These are phyloP conservation scores for Rotaria macrura DNA, from an alignment of 2,888 invertebrate species.

Conservation along the genomic window DNA sequence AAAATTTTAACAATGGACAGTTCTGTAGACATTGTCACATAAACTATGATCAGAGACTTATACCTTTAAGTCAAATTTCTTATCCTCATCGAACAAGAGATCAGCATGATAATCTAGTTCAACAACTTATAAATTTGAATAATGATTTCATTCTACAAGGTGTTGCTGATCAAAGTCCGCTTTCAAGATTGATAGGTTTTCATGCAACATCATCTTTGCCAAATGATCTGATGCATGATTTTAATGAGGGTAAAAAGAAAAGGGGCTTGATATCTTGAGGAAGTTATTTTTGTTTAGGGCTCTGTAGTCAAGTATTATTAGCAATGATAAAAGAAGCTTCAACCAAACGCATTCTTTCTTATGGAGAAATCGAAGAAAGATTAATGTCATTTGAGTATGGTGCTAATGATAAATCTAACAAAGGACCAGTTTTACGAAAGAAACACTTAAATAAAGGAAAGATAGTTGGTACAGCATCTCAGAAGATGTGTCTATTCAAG, in stretches of 20 bases:
- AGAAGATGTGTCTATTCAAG: background rate
- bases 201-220: background rate
- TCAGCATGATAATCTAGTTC: background rate
- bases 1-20: background rate
- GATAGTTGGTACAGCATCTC: background rate
- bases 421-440: background rate
- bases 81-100: background rate
- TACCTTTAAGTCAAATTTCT: background rate
- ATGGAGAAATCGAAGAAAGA: background rate
- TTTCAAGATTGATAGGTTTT: background rate
- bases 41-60: background rate
- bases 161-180: background rate
- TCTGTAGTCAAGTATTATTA: background rate
- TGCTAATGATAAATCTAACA: background rate
- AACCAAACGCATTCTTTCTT: background rate
- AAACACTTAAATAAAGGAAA: background rate
- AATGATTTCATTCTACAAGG: background rate
- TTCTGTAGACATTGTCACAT: background rate
- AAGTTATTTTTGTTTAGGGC: background rate
- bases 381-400: background rate
- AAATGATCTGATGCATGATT: background rate
- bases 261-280: too few relatives aligned
- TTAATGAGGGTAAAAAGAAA: background rate
- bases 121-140: background rate
- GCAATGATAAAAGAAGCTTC: background rate